Percentiles rank a stretch among this genome's conserved stretches.
These are phyloP conservation scores for Calonectris borealis DNA, from an alignment of 2,113 vertebrate genomes.

Conservation along the genomic window DNA sequence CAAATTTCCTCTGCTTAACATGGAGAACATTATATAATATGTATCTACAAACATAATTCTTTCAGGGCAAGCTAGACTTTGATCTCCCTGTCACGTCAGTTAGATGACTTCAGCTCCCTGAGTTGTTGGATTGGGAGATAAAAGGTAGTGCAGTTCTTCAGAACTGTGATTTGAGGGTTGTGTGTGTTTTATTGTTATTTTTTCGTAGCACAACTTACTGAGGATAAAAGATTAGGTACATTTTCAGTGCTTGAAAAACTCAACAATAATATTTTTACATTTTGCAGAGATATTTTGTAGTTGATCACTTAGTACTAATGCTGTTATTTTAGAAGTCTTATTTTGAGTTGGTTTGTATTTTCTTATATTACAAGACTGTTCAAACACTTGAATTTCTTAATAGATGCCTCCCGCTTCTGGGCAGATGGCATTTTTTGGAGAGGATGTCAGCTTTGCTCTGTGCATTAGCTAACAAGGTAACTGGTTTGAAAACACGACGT, in stretches of 20 bases:
- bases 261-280: neutral
- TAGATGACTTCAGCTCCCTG: neutral
- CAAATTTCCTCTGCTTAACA: neutral
- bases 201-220: neutral
- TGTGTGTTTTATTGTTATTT: neutral
- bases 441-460: neutral
- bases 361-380: neutral
- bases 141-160: neutral
- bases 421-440: neutral
- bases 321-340: neutral
- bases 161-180: neutral
- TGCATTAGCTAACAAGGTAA: neutral
- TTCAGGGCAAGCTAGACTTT: slow-evolving; percentile 21
- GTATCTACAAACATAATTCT: neutral
- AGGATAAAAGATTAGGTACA: neutral
- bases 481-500: neutral
- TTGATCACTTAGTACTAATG: neutral
- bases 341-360: neutral
- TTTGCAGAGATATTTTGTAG: neutral
- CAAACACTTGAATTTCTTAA: neutral
- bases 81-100: neutral
- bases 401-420: neutral
- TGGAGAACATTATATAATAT: neutral
- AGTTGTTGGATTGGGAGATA: neutral
- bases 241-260: neutral